phyloP scores from a whole-genome alignment of 2,888 invertebrate species.

The Argynnis bischoffii region DNA sequence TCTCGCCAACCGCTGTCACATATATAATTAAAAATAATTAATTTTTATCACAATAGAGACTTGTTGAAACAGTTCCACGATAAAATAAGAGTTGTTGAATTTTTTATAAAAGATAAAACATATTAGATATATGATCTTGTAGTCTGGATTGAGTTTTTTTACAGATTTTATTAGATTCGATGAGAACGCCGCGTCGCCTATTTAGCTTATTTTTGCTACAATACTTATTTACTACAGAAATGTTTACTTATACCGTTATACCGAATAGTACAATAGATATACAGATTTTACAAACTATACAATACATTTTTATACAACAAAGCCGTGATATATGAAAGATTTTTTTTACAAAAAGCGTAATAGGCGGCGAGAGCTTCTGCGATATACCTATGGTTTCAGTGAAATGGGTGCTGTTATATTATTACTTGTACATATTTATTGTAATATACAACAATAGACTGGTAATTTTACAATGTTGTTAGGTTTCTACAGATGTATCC shows the following conservation, averaged over 20 bases:
- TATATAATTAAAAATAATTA: conserved; percentile 54
- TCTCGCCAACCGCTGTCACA: conserved; percentile 78
- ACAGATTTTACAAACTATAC: conserved; percentile 63
- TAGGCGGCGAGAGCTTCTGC: conserved; percentile 61
- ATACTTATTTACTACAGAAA: conserved; percentile 71
- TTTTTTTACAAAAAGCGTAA: conserved; percentile 61
- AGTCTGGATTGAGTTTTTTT: conserved; percentile 81
- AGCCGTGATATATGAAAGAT: conserved; percentile 68
- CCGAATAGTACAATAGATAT: conserved; percentile 68
- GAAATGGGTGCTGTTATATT: conserved; percentile 78
- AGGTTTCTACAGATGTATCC: conserved; percentile 79
- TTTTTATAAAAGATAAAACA: conserved; percentile 79
- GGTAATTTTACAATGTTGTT: conserved; percentile 80
- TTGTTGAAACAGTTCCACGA: conserved; percentile 79
- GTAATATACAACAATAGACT: conserved; percentile 80
- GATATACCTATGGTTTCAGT: conserved; percentile 64
- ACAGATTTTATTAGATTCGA: conserved; percentile 76
- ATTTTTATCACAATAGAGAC: conserved; percentile 77
- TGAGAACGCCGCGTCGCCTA: conserved; percentile 61
- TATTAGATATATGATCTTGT: conserved; percentile 81
- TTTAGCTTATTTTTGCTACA: conserved; percentile 76
- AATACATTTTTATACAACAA: conserved; percentile 72
- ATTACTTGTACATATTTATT: conserved; percentile 81
- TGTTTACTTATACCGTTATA: conserved; percentile 68
- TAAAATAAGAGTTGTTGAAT: conserved; percentile 82